Evolutionary conservation across 2,797 vertebrate genomes (phyloP).

Genomic region (Acanthurus lineatus): DNA sequence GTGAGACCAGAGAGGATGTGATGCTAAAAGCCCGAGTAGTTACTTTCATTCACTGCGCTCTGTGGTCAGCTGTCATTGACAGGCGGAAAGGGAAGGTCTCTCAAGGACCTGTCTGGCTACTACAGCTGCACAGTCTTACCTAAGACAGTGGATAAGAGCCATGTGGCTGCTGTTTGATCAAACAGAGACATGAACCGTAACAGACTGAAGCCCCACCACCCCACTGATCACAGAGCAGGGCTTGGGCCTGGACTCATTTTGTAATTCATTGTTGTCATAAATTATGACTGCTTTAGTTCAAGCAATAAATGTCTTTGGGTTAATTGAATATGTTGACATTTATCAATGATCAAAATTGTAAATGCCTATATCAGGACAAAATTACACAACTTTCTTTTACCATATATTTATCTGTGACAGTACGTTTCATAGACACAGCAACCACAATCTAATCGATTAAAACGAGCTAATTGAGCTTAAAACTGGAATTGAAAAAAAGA

Average conservation of each 20-base stretch:
- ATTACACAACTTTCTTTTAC: not conserved
- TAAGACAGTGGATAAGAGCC: constrained; percentile 11
- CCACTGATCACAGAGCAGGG: not conserved
- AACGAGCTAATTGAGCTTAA: not conserved
- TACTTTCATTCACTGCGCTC: constrained; percentile 22
- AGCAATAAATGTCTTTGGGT: too few species aligned
- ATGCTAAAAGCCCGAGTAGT: constrained; percentile 9
- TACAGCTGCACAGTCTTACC: not conserved
- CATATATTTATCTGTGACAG: too few species aligned
- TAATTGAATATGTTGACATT: too few species aligned
- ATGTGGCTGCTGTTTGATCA: constrained; percentile 16
- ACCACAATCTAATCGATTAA: not conserved
- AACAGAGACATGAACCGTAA: not conserved
- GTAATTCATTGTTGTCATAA: too few species aligned
- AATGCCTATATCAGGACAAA: not conserved
- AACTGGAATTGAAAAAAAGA: not conserved
- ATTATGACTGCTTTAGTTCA: too few species aligned
- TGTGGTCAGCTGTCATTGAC: constrained; percentile 75
- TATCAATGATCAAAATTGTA: too few species aligned
- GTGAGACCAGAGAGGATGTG: constrained; percentile 34
- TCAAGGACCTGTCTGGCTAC: constrained; percentile 42
- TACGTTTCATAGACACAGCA: not conserved
- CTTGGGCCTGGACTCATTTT: too few species aligned
- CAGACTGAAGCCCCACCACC: not conserved
- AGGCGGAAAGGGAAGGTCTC: constrained; percentile 48